phyloP scores from a whole-genome alignment of 2,797 vertebrate species.

The Pelochelys cantorii region DNA sequence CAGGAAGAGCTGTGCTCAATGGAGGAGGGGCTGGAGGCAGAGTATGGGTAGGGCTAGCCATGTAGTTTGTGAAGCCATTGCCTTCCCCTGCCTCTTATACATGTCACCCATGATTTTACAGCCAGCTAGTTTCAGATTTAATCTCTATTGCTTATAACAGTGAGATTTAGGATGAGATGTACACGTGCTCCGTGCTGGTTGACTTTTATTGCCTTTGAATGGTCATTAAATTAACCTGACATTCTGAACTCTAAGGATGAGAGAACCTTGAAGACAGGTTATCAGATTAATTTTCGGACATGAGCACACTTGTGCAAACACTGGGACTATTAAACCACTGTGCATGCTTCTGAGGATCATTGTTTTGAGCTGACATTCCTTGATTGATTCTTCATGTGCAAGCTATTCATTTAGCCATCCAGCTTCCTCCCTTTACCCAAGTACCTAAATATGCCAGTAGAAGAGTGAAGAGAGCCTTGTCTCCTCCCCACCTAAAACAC shows the following conservation, averaged over 20 bases:
- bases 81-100: no score
- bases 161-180: neutral
- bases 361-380: conserved; percentile 64
- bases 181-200: neutral
- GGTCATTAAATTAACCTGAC: conserved; percentile 32
- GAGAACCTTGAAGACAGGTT: conserved; percentile 61
- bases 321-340: conserved; percentile 62
- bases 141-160: neutral
- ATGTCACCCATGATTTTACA: neutral
- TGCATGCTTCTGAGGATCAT: conserved; percentile 67
- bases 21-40: no score
- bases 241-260: conserved; percentile 42
- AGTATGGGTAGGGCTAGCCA: no score
- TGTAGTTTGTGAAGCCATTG: no score
- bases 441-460: conserved; percentile 70
- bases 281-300: conserved; percentile 64
- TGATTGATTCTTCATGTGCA: conserved; percentile 63
- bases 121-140: neutral
- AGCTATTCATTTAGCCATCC: conserved; percentile 67
- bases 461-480: conserved; percentile 73
- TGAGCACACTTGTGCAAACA: conserved; percentile 63
- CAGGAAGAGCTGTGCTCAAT: no score
- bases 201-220: conserved; percentile 9
- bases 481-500: conserved; percentile 71
- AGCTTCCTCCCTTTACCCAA: conserved; percentile 64